A percentile compares a stretch with the other conserved stretches of the same genome.
These are phyloP conservation scores for Stratiomys singularior DNA, from an alignment of 2,888 invertebrate genomes.

Conservation along the genomic window DNA sequence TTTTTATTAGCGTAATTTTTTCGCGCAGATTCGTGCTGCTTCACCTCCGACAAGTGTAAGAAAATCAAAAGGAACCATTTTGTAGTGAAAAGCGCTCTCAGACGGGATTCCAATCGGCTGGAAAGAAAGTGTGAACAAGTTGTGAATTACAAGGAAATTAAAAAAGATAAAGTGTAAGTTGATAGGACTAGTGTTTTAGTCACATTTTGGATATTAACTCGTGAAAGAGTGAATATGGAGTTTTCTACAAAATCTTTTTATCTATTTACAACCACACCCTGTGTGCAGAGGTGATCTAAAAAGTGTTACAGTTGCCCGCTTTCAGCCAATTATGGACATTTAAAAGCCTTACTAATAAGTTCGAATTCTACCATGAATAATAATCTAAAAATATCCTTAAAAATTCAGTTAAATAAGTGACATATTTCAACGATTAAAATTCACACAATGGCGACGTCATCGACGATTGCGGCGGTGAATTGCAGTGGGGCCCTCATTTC, in stretches of 20 bases:
- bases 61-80: conserved; percentile 36
- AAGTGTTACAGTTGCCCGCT: no score
- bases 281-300: neutral
- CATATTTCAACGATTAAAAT: conserved; percentile 14
- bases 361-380: neutral
- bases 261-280: conserved; percentile 38
- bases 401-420: neutral
- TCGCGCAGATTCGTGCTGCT: conserved; percentile 24
- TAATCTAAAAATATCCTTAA: conserved; percentile 4
- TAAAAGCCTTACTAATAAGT: neutral
- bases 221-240: neutral
- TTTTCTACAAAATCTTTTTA: neutral
- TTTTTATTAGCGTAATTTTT: neutral
- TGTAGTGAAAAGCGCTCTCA: conserved; percentile 33
- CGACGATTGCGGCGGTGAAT: neutral
- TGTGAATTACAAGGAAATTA: conserved; percentile 4
- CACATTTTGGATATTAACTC: neutral
- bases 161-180: conserved; percentile 36
- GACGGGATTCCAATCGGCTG: neutral
- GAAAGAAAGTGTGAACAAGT: conserved; percentile 11
- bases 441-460: conserved; percentile 40
- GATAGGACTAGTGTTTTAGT: neutral
- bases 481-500: conserved; percentile 1
- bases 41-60: neutral
- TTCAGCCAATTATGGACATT: no score